Conservation (phyloP, 2,888 invertebrate species). For the Cheilosia pagana region DNA sequence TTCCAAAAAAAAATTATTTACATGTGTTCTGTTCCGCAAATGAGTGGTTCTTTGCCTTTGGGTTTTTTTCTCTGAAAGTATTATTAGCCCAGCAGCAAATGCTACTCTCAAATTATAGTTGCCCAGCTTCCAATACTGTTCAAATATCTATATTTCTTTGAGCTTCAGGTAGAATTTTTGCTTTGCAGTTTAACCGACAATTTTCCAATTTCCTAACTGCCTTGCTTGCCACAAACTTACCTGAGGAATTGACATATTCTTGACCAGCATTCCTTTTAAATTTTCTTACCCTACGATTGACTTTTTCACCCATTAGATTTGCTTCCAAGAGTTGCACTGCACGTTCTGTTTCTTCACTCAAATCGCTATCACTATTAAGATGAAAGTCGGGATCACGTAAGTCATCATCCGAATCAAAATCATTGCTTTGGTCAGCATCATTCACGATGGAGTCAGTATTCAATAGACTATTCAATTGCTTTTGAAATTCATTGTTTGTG, state of each 20-base stretch:
- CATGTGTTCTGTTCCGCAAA: neutral
- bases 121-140: neutral
- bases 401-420: conserved; percentile 11
- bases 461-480: conserved; percentile 3
- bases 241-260: conserved; percentile 10
- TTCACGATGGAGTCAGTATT: conserved; percentile 4
- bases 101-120: neutral
- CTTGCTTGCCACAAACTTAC: conserved; percentile 9
- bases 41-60: neutral
- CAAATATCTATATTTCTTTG: neutral
- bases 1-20: too few relatives aligned
- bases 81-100: conserved; percentile 1
- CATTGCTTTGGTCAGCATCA: conserved; percentile 9
- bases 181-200: neutral
- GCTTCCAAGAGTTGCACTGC: too few relatives aligned
- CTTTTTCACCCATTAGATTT: conserved; percentile 4
- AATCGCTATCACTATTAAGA: too few relatives aligned
- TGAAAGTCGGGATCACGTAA: conserved; percentile 13
- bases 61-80: neutral
- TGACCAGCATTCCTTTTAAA: conserved; percentile 15
- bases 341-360: too few relatives aligned
- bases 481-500: conserved; percentile 19
- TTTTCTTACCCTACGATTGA: conserved; percentile 15
- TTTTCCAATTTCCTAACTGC: neutral
- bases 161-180: neutral